These are phyloP conservation scores for Drosophila nigricruria DNA, from an alignment of 2,888 invertebrate genomes.

Conservation along the genomic window DNA sequence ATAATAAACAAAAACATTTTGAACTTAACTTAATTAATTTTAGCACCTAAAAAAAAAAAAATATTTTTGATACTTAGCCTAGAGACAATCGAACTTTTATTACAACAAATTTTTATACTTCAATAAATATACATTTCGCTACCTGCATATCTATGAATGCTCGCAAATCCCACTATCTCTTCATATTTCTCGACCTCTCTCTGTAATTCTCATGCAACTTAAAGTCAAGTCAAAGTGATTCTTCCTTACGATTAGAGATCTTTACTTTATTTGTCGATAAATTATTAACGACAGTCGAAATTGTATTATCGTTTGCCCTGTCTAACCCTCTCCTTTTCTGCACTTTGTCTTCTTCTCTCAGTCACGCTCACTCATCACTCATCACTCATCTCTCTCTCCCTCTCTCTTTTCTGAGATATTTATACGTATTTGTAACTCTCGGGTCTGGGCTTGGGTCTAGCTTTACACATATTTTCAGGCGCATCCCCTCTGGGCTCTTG, in stretches of 20 bases:
- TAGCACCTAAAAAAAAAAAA: slow-evolving; percentile 42
- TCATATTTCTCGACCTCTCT: neutral
- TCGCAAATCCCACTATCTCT: slow-evolving; percentile 15
- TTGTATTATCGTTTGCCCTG: slow-evolving; percentile 6
- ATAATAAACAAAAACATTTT: slow-evolving; percentile 33
- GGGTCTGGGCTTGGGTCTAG: slow-evolving; percentile 75
- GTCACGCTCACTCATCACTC: slow-evolving; percentile 10
- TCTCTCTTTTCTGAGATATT: slow-evolving; percentile 9
- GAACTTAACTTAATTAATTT: slow-evolving; percentile 61
- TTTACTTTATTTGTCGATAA: neutral
- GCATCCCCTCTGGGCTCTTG: slow-evolving; percentile 50
- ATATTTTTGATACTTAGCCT: slow-evolving; percentile 68
- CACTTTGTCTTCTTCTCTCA: neutral
- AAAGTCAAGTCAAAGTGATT: neutral
- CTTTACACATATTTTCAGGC: slow-evolving; percentile 77
- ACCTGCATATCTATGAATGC: slow-evolving; percentile 48
- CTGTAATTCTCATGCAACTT: slow-evolving; percentile 18
- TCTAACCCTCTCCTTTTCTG: neutral
- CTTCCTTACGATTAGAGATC: neutral
- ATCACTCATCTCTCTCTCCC: slow-evolving; percentile 4
- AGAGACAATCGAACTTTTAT: slow-evolving; percentile 55
- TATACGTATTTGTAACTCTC: slow-evolving; percentile 55
- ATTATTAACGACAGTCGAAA: slow-evolving; percentile 16
- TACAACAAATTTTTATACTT: slow-evolving; percentile 67
- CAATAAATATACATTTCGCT: slow-evolving; percentile 68